Base-by-base conservation (phyloP, 2,113 vertebrate genomes). In the Albula glossodonta region DNA sequence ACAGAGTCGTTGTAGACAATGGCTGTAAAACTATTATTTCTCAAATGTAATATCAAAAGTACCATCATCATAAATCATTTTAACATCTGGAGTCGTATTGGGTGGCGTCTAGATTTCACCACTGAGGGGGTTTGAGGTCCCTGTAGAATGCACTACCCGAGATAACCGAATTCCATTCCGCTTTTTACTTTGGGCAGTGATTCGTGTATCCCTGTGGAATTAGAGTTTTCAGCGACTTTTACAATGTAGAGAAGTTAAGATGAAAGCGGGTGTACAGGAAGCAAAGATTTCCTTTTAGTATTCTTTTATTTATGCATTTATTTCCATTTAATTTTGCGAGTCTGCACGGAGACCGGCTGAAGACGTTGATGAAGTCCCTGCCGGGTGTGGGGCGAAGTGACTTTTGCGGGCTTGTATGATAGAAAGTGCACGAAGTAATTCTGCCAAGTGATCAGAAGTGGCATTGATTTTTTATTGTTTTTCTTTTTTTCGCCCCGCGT, bases 311-410 rank as follows among this genome's bases (percentile, higher is more conserved):
- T 8, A 57, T 78, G 66, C 10, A 74, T 74, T 25, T 22, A 2
- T 10, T 22, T 74, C 31, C 66, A n/a, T 25, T 81, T 41, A 85
- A 50, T 80, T 51, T n/a, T 79, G 83, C 57, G 15, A 84, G 22
- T n/a, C 22, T 82, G n/a, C 57, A 12, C 53, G 25, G 25, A 78
- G 84, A 87, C 80, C 2, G 25, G 87, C 91, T 19, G 60, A n/a
- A 8, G 88, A 90, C 90, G 92, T 95, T 91, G 90, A 95, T 95
- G 94, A 92, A 88, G 92, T 93, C 91, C 92, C 89, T 78, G 87
- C 91, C 90, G 91, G 19, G 84, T 48, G 88, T 4, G 91, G 92
- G 92, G 81, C 91, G 88, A 90, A 86, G 90, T 25, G 89, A 90
- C 91, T 87, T 90, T 86, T 82, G 57, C 74, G 88, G 88, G 87